phyloP scores from a whole-genome alignment of 2,797 vertebrate genomes.

The Adrianichthys oophorus region DNA sequence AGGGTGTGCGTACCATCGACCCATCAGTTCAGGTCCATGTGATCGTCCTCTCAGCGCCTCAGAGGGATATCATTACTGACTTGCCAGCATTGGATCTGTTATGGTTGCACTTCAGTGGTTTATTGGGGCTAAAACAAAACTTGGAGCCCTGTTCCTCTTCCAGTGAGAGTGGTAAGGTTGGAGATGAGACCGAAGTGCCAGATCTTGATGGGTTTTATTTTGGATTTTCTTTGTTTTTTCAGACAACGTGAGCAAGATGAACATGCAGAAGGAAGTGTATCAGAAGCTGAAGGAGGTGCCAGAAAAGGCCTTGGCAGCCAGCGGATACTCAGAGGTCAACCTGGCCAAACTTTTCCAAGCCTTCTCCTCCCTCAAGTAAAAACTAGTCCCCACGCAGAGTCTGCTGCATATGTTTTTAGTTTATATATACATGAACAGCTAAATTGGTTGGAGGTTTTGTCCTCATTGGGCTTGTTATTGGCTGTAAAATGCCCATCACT shows the following conservation, averaged over 20 bases:
- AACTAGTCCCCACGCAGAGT: slow-evolving; percentile 3
- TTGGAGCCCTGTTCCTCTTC: slow-evolving; percentile 1
- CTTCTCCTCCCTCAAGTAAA: slow-evolving; percentile 78
- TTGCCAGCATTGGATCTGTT: slow-evolving; percentile 50
- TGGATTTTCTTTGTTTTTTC: slow-evolving; percentile 3
- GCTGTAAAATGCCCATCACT: slow-evolving; percentile 45
- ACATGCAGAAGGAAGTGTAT: slow-evolving; percentile 72
- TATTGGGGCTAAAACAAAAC: slow-evolving; percentile 26
- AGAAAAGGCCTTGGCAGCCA: slow-evolving; percentile 83
- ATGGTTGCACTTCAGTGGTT: slow-evolving; percentile 47
- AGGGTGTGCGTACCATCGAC: slow-evolving; percentile 52
- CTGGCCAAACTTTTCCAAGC: slow-evolving; percentile 91
- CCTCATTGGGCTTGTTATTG: slow-evolving; percentile 28
- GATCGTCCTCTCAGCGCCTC: slow-evolving; percentile 33
- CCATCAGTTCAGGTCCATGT: slow-evolving; percentile 45
- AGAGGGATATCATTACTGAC: slow-evolving; percentile 60
- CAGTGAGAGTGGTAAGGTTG: not conserved
- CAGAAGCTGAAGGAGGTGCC: slow-evolving; percentile 84
- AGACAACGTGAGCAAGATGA: slow-evolving; percentile 13
- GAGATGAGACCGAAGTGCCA: not conserved
- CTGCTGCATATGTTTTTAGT: slow-evolving; percentile 2
- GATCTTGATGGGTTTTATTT: not conserved
- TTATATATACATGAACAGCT: not conserved
- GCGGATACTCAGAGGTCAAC: slow-evolving; percentile 93
- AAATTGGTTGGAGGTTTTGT: slow-evolving; percentile 14